Percentiles rank a stretch among this genome's conserved stretches.
Evolutionary conservation across 2,113 vertebrate genomes (phyloP).

Genomic region (Propithecus coquereli): DNA sequence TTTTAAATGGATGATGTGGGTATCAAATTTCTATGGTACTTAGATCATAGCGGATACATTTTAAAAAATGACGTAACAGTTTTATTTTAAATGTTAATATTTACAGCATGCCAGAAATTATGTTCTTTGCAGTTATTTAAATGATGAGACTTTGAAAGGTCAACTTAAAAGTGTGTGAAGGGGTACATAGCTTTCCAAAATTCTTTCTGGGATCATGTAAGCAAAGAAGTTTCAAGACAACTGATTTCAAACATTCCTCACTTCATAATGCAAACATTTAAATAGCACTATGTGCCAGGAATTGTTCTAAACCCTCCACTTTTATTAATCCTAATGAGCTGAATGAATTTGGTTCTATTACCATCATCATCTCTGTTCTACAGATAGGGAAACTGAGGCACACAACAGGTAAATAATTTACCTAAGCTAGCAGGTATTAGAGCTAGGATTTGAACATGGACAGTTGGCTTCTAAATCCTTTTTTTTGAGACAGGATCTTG

Average conservation of each 20-base stretch:
- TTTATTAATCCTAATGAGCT: neutral
- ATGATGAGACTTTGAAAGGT: too few species aligned
- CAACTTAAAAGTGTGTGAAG: neutral
- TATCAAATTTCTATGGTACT: neutral
- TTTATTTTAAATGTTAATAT: too few species aligned
- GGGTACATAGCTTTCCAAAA: neutral
- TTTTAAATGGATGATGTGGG: neutral
- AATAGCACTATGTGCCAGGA: neutral
- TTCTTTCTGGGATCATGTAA: neutral
- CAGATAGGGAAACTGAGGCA: neutral
- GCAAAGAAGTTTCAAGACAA: neutral
- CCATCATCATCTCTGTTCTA: neutral
- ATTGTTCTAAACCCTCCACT: neutral
- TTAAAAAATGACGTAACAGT: too few species aligned
- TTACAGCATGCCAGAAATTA: neutral
- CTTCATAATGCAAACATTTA: neutral
- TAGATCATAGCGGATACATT: too few species aligned
- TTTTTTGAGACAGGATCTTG: too few species aligned
- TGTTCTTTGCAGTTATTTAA: neutral
- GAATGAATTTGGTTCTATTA: neutral
- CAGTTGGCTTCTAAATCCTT: neutral
- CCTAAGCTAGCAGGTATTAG: neutral
- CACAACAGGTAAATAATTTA: neutral
- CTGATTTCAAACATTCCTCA: neutral
- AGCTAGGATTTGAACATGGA: neutral